Conservation (phyloP, 2,113 vertebrate species). For the Thomomys bottae region DNA sequence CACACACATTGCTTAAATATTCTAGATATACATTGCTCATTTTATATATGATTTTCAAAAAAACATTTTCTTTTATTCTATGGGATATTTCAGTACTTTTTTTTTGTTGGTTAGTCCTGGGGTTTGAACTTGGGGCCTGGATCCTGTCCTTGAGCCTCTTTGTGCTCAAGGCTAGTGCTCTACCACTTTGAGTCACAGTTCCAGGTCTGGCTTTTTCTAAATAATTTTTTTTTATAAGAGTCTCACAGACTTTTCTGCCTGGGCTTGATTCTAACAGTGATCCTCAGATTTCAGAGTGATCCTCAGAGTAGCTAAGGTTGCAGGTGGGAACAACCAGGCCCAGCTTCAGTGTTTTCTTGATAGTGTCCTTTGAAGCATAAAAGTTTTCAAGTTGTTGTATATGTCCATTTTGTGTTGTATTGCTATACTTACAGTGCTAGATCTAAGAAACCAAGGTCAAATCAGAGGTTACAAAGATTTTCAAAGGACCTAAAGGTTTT, state of each 20-base stretch:
- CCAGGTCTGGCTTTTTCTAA: too few relatives aligned
- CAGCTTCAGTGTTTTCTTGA: background rate
- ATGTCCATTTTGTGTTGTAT: background rate
- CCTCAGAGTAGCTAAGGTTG: too few relatives aligned
- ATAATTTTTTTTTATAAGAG: too few relatives aligned
- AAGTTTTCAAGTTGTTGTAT: background rate
- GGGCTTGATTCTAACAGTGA: too few relatives aligned
- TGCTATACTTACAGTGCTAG: background rate
- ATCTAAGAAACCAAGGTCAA: background rate
- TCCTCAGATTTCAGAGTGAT: too few relatives aligned
- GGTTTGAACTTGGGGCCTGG: too few relatives aligned
- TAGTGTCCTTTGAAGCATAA: background rate
- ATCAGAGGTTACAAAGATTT: background rate
- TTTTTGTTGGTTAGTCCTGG: background rate
- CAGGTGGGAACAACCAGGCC: too few relatives aligned
- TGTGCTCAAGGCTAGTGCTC: too few relatives aligned
- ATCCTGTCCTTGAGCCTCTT: too few relatives aligned
- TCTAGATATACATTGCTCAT: background rate
- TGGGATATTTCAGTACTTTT: background rate
- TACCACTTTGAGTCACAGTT: too few relatives aligned
- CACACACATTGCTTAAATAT: background rate
- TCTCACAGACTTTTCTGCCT: too few relatives aligned
- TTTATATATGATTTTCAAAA: background rate
- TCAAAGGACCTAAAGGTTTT: background rate
- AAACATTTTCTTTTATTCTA: background rate